A percentile compares a stretch with the other conserved stretches of the same genome.
Conservation (phyloP, 2,888 invertebrate species). For the Ecdyonurus torrentis region DNA sequence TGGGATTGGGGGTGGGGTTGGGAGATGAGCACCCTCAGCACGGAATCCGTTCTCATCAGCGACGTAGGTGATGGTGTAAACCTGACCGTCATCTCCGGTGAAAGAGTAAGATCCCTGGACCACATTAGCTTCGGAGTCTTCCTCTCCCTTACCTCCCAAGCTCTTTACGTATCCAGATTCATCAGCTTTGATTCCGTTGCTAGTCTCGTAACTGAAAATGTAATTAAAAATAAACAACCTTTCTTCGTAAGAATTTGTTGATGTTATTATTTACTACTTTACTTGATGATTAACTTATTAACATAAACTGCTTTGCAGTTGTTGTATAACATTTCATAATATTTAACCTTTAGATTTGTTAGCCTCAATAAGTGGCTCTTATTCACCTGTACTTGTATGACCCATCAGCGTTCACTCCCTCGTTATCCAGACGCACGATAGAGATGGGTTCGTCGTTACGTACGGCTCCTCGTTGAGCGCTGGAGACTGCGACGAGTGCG, state of each 20-base stretch:
- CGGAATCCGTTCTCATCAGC: slow-evolving; percentile 50
- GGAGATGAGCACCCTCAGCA: slow-evolving; percentile 49
- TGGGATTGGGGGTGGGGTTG: slow-evolving; percentile 69
- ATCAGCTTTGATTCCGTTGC: slow-evolving; percentile 25
- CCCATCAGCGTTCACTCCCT: slow-evolving; percentile 44
- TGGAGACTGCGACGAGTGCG: slow-evolving; percentile 11
- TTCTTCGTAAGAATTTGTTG: no score
- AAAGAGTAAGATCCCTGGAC: slow-evolving; percentile 12
- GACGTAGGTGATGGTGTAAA: slow-evolving; percentile 35
- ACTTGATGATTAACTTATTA: no score
- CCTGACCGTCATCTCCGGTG: slow-evolving; percentile 27
- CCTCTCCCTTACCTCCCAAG: slow-evolving; percentile 28
- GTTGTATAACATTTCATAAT: no score
- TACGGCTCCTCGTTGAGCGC: slow-evolving; percentile 14
- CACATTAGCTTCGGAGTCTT: slow-evolving; percentile 10
- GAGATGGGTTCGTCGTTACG: slow-evolving; percentile 32
- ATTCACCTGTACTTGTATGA: slow-evolving; percentile 37
- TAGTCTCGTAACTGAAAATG: slow-evolving; percentile 24
- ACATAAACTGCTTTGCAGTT: no score
- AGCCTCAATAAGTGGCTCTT: no score
- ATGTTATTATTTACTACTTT: no score
- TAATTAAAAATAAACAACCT: no score
- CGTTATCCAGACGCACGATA: slow-evolving; percentile 39
- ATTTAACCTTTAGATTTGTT: no score
- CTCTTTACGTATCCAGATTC: slow-evolving; percentile 38